Evolutionary conservation across 2,113 vertebrate species (phyloP).

Genomic region (Irena cyanogastra): DNA sequence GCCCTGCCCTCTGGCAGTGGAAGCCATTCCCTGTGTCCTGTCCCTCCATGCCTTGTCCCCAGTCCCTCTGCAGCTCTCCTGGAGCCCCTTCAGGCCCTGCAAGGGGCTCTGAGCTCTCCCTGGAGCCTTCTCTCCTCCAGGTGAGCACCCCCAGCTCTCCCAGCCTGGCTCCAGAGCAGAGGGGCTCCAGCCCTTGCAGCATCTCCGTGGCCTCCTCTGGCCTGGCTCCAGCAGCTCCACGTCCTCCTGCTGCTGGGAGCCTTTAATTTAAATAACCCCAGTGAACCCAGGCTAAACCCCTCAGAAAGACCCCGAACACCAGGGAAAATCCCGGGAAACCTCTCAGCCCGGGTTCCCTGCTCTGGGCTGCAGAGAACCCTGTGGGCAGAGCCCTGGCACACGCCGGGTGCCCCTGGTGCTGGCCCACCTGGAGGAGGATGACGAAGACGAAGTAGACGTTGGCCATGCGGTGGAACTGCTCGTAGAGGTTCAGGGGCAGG

Average conservation of each 20-base stretch:
- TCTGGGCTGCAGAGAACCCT: not conserved
- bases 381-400: not conserved
- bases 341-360: not conserved
- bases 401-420: rapidly evolving
- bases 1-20: not conserved
- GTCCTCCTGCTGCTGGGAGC: rapidly evolving
- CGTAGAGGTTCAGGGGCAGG: conserved; percentile 85
- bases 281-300: not conserved
- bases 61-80: not conserved
- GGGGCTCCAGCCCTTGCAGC: not conserved
- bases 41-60: not conserved
- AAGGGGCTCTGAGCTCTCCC: not conserved
- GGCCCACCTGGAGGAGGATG: conserved; percentile 84
- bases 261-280: not conserved
- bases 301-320: not conserved
- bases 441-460: conserved; percentile 90
- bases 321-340: not conserved
- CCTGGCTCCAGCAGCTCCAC: not conserved
- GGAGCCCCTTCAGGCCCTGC: not conserved
- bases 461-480: conserved; percentile 86
- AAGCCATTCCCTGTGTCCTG: not conserved
- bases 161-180: not conserved
- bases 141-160: not conserved
- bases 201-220: not conserved
- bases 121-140: not conserved